A percentile compares a stretch with the other conserved stretches of the same genome.
These are phyloP conservation scores for Trogon melanurus DNA, from an alignment of 2,113 vertebrate species.

Conservation along the genomic window DNA sequence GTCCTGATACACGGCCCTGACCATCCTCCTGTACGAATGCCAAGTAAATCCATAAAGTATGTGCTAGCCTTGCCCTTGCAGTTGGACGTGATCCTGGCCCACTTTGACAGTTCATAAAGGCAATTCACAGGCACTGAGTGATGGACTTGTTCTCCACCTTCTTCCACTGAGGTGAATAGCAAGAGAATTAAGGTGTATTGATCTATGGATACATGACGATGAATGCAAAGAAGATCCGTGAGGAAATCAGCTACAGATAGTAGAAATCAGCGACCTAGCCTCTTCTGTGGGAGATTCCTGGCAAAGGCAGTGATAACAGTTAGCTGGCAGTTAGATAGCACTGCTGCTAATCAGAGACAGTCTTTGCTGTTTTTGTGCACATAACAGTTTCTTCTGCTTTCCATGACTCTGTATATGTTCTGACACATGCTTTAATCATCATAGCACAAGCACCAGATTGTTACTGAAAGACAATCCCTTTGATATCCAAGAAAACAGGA, in stretches of 20 bases:
- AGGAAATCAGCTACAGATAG: neutral
- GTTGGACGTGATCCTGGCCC: neutral
- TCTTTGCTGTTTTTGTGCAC: neutral
- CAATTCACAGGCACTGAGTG: neutral
- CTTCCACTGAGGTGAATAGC: neutral
- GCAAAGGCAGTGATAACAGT: too few species aligned
- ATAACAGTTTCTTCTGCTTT: neutral
- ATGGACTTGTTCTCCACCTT: neutral
- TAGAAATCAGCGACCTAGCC: neutral
- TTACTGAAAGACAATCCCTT: neutral
- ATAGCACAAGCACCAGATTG: neutral
- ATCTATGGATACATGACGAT: neutral
- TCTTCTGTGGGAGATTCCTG: neutral
- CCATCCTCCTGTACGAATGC: neutral
- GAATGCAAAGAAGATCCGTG: neutral
- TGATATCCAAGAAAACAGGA: neutral
- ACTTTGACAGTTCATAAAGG: neutral
- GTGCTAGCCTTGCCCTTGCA: neutral
- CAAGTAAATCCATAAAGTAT: neutral
- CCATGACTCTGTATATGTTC: neutral
- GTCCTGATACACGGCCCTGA: neutral
- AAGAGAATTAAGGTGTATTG: neutral
- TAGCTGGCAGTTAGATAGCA: neutral
- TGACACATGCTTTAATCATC: neutral
- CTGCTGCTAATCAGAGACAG: neutral